Conservation (phyloP, 2,888 invertebrate species). For the Agonopterix arenella region DNA sequence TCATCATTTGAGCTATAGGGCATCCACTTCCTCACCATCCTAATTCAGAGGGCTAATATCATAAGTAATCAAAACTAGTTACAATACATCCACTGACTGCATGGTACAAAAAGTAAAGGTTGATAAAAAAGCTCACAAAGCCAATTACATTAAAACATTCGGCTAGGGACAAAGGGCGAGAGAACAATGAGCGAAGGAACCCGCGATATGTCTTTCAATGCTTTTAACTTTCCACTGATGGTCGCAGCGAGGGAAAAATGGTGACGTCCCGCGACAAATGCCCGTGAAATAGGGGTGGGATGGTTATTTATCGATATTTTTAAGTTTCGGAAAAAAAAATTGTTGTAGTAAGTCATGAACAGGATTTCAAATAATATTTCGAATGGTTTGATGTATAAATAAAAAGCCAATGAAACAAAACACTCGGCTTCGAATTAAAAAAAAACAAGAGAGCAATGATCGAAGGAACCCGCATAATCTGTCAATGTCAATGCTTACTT, state of each 20-base stretch:
- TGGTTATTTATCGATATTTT: background rate
- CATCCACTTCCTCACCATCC: background rate
- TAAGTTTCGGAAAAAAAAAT: background rate
- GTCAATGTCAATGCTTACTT: no score
- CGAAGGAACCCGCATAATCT: no score
- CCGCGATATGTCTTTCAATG: conserved; percentile 76
- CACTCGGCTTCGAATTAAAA: no score
- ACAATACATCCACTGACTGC: conserved; percentile 2
- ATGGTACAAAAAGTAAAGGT: conserved; percentile 3
- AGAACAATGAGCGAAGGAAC: conserved; percentile 71
- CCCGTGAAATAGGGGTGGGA: conserved; percentile 53
- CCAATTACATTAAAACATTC: conserved; percentile 78
- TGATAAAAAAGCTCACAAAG: conserved; percentile 60
- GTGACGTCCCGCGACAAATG: conserved; percentile 73
- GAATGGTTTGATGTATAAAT: no score
- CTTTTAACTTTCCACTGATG: conserved; percentile 76
- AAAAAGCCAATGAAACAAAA: no score
- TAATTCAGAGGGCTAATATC: background rate
- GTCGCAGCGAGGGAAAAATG: conserved; percentile 64
- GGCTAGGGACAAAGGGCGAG: conserved; percentile 67
- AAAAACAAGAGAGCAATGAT: no score
- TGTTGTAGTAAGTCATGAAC: no score
- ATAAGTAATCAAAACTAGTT: conserved; percentile 2
- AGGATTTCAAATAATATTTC: no score
- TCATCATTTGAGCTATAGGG: background rate